Evolutionary conservation across 92 coral and sea anemone species (phyloP), one percentile per base, ranked within the genome.

Genomic region (Galaxea fascicularis): DNA sequence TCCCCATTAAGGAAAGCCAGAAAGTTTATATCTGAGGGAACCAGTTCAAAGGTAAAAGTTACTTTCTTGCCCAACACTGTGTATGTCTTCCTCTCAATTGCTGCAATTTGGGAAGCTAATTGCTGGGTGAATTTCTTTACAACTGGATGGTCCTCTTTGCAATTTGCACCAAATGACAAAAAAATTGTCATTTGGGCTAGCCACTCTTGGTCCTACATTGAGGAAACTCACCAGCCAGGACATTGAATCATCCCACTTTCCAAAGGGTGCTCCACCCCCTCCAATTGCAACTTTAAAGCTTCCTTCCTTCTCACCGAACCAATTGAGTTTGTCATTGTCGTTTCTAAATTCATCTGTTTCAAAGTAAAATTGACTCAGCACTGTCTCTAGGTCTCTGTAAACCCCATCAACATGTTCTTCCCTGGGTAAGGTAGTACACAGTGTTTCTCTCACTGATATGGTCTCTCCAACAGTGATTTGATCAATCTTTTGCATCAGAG

Each of bases 181-280:
- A 76, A 76, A 12, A n/a, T 85, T 85, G 39, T 68, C 89, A 64
- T 77, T 77, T 63, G 73, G 83, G 86, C 88, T 91, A 10, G 88
- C 91, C 0, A 93, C 85, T 57, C 91, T 26, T 6, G 92, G 27
- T 14, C 91, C 92, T 27, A 79, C 90, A 90, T 93, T 93, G 20
- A 93, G 80, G 63, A 93, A 82, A 28, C 90, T 87, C 8, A 93
- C 81, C 57, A 90, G 67, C 87, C n/a, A n/a, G n/a, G n/a, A n/a
- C n/a, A n/a, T n/a, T n/a, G n/a, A n/a, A n/a, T n/a, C n/a, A n/a
- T n/a, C n/a, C n/a, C n/a, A n/a, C n/a, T n/a, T n/a, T n/a, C n/a
- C n/a, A n/a, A n/a, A n/a, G n/a, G n/a, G n/a, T 18, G 90, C 90
- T 8, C 95, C 93, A 65, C 87, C 93, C n/a, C 95, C 95, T 21